Conservation (phyloP, 2,113 vertebrate species). For the Forbesichthys papilliferus region DNA sequence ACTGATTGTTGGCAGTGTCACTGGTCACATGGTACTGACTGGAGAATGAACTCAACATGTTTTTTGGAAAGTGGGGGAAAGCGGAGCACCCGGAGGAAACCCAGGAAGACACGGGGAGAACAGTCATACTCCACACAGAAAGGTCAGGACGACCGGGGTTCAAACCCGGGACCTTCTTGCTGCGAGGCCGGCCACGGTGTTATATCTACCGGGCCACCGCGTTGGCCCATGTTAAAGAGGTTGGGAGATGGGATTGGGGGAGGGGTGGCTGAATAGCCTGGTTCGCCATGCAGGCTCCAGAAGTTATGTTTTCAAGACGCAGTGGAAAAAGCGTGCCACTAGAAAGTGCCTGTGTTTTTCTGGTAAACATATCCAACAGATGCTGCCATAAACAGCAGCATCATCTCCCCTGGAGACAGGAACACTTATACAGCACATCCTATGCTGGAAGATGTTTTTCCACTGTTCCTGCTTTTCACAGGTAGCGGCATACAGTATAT, state of each 20-base stretch:
- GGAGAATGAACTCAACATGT: no score
- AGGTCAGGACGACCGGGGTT: no score
- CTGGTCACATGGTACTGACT: no score
- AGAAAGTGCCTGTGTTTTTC: constrained; percentile 32
- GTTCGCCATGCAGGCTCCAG: constrained; percentile 36
- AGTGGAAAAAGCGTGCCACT: constrained; percentile 47
- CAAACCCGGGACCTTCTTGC: no score
- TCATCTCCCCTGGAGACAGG: constrained; percentile 51
- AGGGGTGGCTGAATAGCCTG: background rate
- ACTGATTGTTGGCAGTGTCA: no score
- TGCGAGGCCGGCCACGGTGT: no score
- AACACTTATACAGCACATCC: constrained; percentile 45
- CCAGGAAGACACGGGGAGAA: no score
- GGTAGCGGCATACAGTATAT: background rate
- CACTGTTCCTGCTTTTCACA: constrained; percentile 1
- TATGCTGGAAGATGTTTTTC: constrained; percentile 28
- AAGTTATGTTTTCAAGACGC: constrained; percentile 36
- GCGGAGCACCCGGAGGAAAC: no score
- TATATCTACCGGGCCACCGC: no score
- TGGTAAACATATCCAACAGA: constrained; percentile 58
- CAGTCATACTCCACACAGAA: no score
- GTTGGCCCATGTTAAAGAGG: background rate
- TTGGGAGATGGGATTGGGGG: background rate
- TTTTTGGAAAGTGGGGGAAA: no score
- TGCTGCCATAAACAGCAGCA: constrained; percentile 32